Percentiles rank a stretch among this genome's conserved stretches.
These are phyloP conservation scores for Syngnathus floridae DNA, from an alignment of 2,113 vertebrate species.

Conservation along the genomic window DNA sequence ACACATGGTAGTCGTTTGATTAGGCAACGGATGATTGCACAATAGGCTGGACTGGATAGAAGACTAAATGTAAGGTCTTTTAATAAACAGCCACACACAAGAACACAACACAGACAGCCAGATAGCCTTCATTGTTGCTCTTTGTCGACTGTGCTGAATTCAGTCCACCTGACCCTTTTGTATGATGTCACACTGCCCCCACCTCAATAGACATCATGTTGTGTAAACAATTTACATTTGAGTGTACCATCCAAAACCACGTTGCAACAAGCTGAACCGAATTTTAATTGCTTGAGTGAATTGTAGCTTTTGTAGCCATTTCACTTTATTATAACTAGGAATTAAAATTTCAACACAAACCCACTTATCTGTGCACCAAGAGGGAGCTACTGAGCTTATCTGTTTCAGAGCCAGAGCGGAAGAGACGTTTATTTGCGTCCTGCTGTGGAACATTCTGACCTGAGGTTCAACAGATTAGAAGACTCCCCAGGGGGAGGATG, in stretches of 20 bases:
- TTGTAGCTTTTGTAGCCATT: neutral
- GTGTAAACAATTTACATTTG: neutral
- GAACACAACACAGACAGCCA: neutral
- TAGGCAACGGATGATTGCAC: neutral
- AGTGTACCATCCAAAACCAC: neutral
- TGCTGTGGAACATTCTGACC: slow-evolving; percentile 64
- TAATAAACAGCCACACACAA: neutral
- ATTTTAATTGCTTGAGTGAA: neutral
- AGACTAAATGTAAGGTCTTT: neutral
- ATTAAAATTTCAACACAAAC: neutral
- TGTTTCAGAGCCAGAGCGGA: slow-evolving; percentile 20
- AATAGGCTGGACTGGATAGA: neutral
- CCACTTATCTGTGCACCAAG: neutral
- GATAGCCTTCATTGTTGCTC: slow-evolving; percentile 3
- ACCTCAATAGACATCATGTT: neutral
- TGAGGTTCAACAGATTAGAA: slow-evolving; percentile 49
- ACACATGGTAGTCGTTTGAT: neutral
- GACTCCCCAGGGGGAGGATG: slow-evolving; percentile 48
- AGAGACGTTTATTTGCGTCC: slow-evolving; percentile 39
- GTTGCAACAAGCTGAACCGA: neutral
- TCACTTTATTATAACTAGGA: neutral
- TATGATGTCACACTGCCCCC: neutral
- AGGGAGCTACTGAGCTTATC: slow-evolving; percentile 18
- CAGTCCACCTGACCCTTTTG: slow-evolving; percentile 1
- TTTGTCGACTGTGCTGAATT: neutral